Conservation (phyloP, 2,888 invertebrate species). For the Caenorhabditis plicata region DNA sequence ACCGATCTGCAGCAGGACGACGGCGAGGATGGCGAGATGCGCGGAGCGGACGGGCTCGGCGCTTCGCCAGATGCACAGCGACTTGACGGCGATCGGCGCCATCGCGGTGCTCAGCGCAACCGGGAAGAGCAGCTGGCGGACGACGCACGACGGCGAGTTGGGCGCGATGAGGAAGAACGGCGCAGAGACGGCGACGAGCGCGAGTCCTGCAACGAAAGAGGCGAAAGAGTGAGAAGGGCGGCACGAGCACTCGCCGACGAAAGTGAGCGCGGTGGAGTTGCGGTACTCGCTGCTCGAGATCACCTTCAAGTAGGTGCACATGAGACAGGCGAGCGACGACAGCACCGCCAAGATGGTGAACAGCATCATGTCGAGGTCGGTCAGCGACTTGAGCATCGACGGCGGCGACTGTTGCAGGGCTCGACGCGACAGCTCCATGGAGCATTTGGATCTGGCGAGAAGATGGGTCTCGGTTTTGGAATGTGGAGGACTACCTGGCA, state of each 20-base stretch:
- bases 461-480: too few species aligned
- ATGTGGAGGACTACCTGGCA: too few species aligned
- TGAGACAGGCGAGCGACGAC: slow-evolving; percentile 44
- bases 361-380: slow-evolving; percentile 40
- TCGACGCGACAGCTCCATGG: slow-evolving; percentile 30
- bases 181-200: slow-evolving; percentile 45
- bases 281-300: slow-evolving; percentile 47
- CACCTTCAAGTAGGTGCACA: slow-evolving; percentile 57
- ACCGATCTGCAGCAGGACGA: slow-evolving; percentile 1
- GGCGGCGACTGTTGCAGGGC: slow-evolving; percentile 33
- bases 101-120: slow-evolving; percentile 46
- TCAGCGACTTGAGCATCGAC: slow-evolving; percentile 34
- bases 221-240: too few species aligned
- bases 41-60: slow-evolving; percentile 20
- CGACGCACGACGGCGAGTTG: slow-evolving; percentile 45
- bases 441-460: slow-evolving; percentile 48
- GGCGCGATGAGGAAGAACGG: slow-evolving; percentile 55
- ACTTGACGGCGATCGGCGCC: slow-evolving; percentile 53
- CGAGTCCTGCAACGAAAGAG: slow-evolving; percentile 32
- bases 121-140: slow-evolving; percentile 45
- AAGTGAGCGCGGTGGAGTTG: slow-evolving; percentile 44
- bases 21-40: slow-evolving; percentile 32
- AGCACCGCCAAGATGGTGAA: slow-evolving; percentile 44
- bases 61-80: slow-evolving; percentile 24
- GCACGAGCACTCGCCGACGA: slow-evolving; percentile 34